Conservation (phyloP, 2,888 invertebrate genomes). For the Cephus spinipes region DNA sequence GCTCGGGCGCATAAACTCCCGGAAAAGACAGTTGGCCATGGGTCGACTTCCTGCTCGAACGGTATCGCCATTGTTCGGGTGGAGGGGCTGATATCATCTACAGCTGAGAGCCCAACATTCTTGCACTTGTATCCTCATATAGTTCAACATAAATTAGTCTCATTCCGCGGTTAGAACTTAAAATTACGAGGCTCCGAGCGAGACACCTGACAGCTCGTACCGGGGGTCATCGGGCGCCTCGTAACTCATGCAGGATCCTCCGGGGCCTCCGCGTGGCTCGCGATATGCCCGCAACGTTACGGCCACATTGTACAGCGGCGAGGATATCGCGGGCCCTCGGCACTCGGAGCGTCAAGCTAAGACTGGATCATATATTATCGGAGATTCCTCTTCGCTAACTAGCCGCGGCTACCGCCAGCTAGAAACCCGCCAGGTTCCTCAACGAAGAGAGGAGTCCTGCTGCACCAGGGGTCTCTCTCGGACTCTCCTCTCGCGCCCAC, state of each 20-base stretch:
- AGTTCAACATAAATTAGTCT: not conserved
- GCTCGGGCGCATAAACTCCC: too few relatives aligned
- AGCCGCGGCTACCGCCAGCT: constrained; percentile 9
- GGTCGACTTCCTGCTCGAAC: too few relatives aligned
- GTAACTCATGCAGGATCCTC: constrained; percentile 4
- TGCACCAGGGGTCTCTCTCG: too few relatives aligned
- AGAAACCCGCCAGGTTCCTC: not conserved
- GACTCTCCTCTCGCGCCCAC: too few relatives aligned
- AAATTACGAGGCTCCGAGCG: constrained; percentile 3
- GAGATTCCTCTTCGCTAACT: constrained; percentile 4
- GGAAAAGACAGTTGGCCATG: too few relatives aligned
- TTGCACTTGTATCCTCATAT: too few relatives aligned
- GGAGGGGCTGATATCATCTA: too few relatives aligned
- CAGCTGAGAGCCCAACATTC: too few relatives aligned
- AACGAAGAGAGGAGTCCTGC: too few relatives aligned
- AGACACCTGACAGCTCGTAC: constrained; percentile 13
- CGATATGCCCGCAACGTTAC: not conserved
- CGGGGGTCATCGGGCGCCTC: constrained; percentile 10
- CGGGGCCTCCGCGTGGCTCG: constrained; percentile 1
- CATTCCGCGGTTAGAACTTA: not conserved
- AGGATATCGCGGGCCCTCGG: constrained; percentile 1
- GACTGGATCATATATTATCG: constrained; percentile 14
- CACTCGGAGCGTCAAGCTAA: constrained; percentile 1
- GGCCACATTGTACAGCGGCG: constrained; percentile 4
- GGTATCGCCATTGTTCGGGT: too few relatives aligned